Base-by-base conservation (phyloP, 2,888 invertebrate species). In the Caenorhabditis zanzibari region DNA sequence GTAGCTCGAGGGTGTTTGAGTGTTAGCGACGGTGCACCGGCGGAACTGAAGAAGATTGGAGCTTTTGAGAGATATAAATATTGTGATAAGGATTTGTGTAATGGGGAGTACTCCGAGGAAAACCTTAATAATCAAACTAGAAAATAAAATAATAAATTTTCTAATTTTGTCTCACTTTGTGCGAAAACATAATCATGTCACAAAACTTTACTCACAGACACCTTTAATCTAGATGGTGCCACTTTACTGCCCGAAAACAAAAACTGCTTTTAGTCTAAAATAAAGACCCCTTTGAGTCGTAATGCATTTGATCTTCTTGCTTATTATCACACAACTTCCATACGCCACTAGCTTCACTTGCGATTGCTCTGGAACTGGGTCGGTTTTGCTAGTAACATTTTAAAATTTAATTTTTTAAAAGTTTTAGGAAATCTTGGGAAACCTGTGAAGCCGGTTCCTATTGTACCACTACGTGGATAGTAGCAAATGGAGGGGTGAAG, bases 1-100 rank as follows among this genome's bases (percentile, higher is more conserved):
- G n/a, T 26, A 1, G n/a, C 6, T 9, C 24, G 61, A 32, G 77
- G 77, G 14, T 77, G 77, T 22, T n/a, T 69, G 22, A 77, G 63
- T 38, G 52, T 77, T 22, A 77, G 77, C 38, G 80, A 72, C n/a
- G 58, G 52, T n/a, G 72, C 72, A 5, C 73, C 73, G 7, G 80
- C 66, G 22, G 59, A 58, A 24, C 10, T 59, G 59, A 52, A 35
- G 28, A 38, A 14, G 26, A 7, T 41, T 1, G 81, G 72, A 19
- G 19, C 10, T 26, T 28, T 28, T 59, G 19, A n/a, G 10, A n/a
- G 6, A 5, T 47, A 14, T n/a, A 44, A 52, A n/a, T 66, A 56
- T 26, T 81, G 81, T 44, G 44, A 58, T 9, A 24, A 76, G 41
- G 32, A 59, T 12, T n/a, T 68, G 59, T 76, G 76, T 59, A 76